Evolutionary conservation across 37 sponge, comb jelly and placozoan genomes (phyloP).

Genomic region (Cliona cf. orientalis): DNA sequence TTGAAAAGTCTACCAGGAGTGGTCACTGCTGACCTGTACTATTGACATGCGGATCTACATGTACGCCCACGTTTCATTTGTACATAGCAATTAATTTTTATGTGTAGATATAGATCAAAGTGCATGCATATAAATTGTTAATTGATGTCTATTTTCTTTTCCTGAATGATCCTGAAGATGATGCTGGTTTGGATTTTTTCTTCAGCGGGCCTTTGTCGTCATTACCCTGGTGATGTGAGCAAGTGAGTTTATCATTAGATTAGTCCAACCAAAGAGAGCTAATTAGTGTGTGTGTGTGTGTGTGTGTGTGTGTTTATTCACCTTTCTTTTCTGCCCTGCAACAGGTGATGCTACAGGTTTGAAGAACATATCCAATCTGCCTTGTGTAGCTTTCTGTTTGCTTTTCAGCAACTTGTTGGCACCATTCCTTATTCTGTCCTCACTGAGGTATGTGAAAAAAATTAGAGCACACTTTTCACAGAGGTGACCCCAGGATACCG

Average conservation of each 20-base stretch:
- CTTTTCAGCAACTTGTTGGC: constrained; percentile 82
- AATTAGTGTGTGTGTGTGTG: neutral
- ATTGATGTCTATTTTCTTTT: constrained; percentile 13
- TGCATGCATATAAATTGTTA: neutral
- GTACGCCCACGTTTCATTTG: too few species aligned
- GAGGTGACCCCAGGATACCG: neutral
- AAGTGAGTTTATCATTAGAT: neutral
- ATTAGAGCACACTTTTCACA: too few species aligned
- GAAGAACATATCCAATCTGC: constrained; percentile 95
- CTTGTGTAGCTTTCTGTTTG: constrained; percentile 88
- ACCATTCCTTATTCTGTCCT: constrained; percentile 92
- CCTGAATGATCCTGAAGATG: neutral
- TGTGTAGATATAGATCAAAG: neutral
- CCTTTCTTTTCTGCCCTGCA: constrained; percentile 67
- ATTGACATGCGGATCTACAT: too few species aligned
- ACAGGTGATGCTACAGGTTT: constrained; percentile 76
- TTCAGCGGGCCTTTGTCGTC: constrained; percentile 35
- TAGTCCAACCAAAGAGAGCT: neutral
- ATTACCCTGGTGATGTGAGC: neutral
- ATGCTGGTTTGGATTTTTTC: constrained; percentile 29
- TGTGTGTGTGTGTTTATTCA: constrained; percentile 13
- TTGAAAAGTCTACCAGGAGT: too few species aligned
- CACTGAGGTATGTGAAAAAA: constrained; percentile 41
- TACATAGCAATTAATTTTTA: too few species aligned
- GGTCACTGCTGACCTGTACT: too few species aligned